Percentiles rank a stretch among this genome's conserved stretches.
phyloP scores from a whole-genome alignment of 2,113 vertebrate species.

The Scomber colias region DNA sequence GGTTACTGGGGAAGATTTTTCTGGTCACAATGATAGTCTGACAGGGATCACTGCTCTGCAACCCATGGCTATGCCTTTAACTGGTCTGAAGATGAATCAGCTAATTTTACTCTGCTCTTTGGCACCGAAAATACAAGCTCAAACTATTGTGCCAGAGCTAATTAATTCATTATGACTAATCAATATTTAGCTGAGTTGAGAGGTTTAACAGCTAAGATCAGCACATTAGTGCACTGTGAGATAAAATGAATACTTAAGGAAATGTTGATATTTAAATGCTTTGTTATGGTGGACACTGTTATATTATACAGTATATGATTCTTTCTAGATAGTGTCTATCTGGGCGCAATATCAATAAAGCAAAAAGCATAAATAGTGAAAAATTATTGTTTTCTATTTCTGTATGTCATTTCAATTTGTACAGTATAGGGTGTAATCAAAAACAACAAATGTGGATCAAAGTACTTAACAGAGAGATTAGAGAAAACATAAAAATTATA shows the following conservation, averaged over 20 bases:
- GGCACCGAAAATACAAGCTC: conserved; percentile 35
- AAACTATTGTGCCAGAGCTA: conserved; percentile 50
- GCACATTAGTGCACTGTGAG: conserved; percentile 55
- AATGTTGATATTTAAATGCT: conserved; percentile 33
- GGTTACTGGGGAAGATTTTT: conserved; percentile 48
- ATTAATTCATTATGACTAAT: conserved; percentile 70
- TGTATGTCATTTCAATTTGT: too few relatives aligned
- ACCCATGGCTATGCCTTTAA: conserved; percentile 50
- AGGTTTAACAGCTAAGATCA: conserved; percentile 57
- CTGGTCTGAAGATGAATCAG: conserved; percentile 68
- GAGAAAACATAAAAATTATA: too few relatives aligned
- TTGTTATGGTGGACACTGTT: background rate
- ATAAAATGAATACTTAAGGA: conserved; percentile 48
- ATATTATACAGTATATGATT: background rate
- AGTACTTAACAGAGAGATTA: too few relatives aligned
- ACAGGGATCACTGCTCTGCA: conserved; percentile 58
- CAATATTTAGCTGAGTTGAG: conserved; percentile 67
- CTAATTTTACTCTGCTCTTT: conserved; percentile 57
- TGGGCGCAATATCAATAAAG: too few relatives aligned
- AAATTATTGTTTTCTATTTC: too few relatives aligned
- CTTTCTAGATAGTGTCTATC: background rate
- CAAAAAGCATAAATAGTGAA: too few relatives aligned
- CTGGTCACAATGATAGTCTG: conserved; percentile 42
- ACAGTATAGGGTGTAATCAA: too few relatives aligned
- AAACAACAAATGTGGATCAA: too few relatives aligned